These are phyloP conservation scores for Hesperia comma DNA, from an alignment of 2,888 invertebrate genomes.

Conservation along the genomic window DNA sequence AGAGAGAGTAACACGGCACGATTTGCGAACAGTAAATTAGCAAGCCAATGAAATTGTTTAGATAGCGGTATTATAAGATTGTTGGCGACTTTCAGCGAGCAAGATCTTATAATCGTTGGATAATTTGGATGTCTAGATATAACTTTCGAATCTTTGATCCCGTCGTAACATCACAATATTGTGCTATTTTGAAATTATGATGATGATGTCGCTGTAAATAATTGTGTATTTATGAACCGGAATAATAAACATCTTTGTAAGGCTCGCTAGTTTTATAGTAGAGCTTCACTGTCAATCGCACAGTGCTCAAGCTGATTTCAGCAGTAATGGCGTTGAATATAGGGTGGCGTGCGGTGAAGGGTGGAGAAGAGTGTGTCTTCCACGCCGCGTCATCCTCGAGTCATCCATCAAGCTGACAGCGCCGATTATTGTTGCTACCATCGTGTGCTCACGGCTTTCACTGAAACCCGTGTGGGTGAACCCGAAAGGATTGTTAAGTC, in stretches of 20 bases:
- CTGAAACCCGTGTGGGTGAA: conserved; percentile 53
- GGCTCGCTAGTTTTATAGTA: not conserved
- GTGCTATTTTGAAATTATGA: too few species aligned
- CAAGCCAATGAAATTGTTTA: conserved; percentile 11
- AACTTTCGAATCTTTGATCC: too few species aligned
- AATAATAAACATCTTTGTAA: too few species aligned
- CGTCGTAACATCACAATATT: too few species aligned
- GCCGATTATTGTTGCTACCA: conserved; percentile 65
- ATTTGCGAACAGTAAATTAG: conserved; percentile 9
- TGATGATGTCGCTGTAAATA: too few species aligned
- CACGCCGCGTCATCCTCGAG: conserved; percentile 65
- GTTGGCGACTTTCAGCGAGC: not conserved
- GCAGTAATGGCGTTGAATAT: conserved; percentile 46
- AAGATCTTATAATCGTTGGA: not conserved
- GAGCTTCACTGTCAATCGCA: conserved; percentile 7
- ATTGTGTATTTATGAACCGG: too few species aligned
- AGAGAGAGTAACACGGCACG: conserved; percentile 33
- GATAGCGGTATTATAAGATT: not conserved
- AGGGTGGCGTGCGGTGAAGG: conserved; percentile 35
- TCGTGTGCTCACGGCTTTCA: conserved; percentile 60
- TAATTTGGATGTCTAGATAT: too few species aligned
- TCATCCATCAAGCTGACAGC: conserved; percentile 77
- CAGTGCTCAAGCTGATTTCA: conserved; percentile 20
- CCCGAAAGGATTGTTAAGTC: conserved; percentile 51
- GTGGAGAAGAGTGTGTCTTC: conserved; percentile 50